phyloP scores from a whole-genome alignment of 2,797 vertebrate species.

The Anniella stebbinsi region DNA sequence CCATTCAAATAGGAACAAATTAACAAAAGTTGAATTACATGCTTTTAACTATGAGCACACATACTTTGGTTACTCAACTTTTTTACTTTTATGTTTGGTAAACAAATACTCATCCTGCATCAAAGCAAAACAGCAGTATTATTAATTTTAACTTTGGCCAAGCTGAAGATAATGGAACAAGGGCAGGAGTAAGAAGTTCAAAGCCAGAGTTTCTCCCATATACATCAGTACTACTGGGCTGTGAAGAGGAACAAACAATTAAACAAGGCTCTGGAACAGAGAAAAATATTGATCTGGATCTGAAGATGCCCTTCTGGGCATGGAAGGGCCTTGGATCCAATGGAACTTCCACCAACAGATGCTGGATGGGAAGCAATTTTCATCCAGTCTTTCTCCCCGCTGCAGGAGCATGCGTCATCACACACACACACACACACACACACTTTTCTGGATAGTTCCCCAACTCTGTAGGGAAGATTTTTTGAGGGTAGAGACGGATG shows the following conservation, averaged over 20 bases:
- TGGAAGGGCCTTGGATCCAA: neutral
- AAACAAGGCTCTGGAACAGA: neutral
- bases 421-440: too few relatives aligned
- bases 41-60: neutral
- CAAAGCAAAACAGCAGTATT: neutral
- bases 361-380: neutral
- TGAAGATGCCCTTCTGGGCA: neutral
- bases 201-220: neutral
- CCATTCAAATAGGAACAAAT: neutral
- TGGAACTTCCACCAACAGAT: neutral
- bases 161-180: neutral
- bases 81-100: neutral
- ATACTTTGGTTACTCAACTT: neutral
- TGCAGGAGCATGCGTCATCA: neutral
- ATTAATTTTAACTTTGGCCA: neutral
- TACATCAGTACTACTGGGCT: neutral
- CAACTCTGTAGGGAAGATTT: neutral
- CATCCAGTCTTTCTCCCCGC: neutral
- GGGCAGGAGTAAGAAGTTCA: neutral
- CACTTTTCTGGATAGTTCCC: neutral
- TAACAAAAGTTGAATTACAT: neutral
- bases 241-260: neutral
- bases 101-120: slow-evolving; percentile 12
- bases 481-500: neutral
- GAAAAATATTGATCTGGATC: neutral